Conservation (phyloP, 2,113 vertebrate genomes). For the Carassius gibelio region DNA sequence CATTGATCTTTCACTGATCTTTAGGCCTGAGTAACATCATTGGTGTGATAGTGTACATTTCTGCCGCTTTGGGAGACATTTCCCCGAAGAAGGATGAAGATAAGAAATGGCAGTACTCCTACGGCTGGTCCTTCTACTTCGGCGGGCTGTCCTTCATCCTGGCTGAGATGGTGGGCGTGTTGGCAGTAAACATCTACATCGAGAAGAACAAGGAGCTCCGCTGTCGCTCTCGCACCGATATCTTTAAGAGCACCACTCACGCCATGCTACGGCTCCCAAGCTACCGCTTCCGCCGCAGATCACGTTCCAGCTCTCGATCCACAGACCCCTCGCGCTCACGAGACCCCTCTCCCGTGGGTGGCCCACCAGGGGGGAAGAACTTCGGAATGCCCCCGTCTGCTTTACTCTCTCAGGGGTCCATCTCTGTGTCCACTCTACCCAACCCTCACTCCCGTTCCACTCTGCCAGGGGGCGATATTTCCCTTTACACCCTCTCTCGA, state of each 20-base stretch:
- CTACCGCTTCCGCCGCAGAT: constrained; percentile 89
- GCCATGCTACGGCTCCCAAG: constrained; percentile 89
- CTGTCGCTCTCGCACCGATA: constrained; percentile 88
- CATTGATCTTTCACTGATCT: neutral
- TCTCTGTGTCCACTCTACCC: constrained; percentile 79
- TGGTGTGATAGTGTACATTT: constrained; percentile 94
- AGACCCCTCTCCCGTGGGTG: constrained; percentile 77
- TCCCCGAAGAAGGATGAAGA: constrained; percentile 90
- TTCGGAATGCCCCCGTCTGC: constrained; percentile 76
- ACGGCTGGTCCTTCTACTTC: constrained; percentile 95
- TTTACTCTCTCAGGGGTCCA: constrained; percentile 76
- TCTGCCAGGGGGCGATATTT: constrained; percentile 83
- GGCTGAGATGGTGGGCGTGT: constrained; percentile 91
- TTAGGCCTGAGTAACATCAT: constrained; percentile 93
- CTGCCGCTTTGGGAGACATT: constrained; percentile 88
- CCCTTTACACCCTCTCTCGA: constrained; percentile 89
- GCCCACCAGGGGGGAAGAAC: constrained; percentile 74
- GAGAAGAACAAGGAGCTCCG: constrained; percentile 92
- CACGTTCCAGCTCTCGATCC: constrained; percentile 87
- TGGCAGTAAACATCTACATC: constrained; percentile 92
- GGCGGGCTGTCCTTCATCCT: constrained; percentile 92
- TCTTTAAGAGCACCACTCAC: constrained; percentile 85
- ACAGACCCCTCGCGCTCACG: constrained; percentile 86
- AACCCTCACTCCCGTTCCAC: constrained; percentile 79
- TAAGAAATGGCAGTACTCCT: constrained; percentile 92